A percentile compares a stretch with the other conserved stretches of the same genome.
These are phyloP conservation scores for Syngnathus rostellatus DNA, from an alignment of 2,797 vertebrate species.

Conservation along the genomic window DNA sequence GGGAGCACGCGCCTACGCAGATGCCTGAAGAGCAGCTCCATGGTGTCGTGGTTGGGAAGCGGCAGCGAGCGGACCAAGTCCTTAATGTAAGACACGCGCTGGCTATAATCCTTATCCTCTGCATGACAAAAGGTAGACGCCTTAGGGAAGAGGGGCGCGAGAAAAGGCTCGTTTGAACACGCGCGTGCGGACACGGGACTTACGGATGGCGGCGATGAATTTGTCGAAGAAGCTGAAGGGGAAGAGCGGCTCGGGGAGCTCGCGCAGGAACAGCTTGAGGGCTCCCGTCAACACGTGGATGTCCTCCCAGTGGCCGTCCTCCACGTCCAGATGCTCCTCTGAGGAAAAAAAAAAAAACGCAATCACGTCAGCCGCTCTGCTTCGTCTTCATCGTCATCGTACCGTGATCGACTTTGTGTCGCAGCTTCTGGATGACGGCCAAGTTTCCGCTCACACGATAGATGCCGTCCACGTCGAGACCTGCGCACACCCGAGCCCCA, in stretches of 20 bases:
- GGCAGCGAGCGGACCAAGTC: conserved; percentile 80
- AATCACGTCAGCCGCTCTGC: not conserved
- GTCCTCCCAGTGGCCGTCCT: conserved; percentile 87
- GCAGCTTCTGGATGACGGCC: conserved; percentile 86
- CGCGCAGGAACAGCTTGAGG: conserved; percentile 87
- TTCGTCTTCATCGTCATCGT: conserved; percentile 5
- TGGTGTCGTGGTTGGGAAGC: conserved; percentile 78
- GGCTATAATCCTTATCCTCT: conserved; percentile 73
- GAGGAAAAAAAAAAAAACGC: not conserved
- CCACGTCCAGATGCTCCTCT: conserved; percentile 83
- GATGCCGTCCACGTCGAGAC: conserved; percentile 85
- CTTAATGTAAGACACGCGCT: conserved; percentile 68
- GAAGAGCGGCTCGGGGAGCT: conserved; percentile 84
- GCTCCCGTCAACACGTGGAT: conserved; percentile 89
- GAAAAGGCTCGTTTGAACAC: not conserved
- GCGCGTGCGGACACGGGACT: conserved; percentile 40
- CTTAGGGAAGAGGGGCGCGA: not conserved
- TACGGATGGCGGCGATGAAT: conserved; percentile 87
- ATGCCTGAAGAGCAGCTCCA: conserved; percentile 82
- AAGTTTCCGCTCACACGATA: conserved; percentile 91
- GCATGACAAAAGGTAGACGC: not conserved
- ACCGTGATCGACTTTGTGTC: conserved; percentile 88
- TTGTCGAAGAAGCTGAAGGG: conserved; percentile 80
- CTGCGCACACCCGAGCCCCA: conserved; percentile 39
- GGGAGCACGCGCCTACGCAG: conserved; percentile 69